phyloP scores from a whole-genome alignment of 2,113 vertebrate species.

The Sebastes schlegelii region DNA sequence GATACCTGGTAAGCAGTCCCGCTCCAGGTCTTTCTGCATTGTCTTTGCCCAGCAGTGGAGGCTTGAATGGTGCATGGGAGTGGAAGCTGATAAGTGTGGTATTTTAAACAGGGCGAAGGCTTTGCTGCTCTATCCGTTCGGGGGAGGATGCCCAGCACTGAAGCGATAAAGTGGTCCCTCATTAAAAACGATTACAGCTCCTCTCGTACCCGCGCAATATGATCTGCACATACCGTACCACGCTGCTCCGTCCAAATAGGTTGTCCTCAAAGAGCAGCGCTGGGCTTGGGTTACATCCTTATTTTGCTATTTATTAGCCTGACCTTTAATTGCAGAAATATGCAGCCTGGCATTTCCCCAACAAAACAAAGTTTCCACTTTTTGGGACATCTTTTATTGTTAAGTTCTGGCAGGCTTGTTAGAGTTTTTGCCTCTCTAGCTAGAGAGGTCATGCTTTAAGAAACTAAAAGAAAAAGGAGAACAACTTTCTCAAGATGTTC shows the following conservation, averaged over 20 bases:
- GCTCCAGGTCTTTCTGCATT: slow-evolving; percentile 67
- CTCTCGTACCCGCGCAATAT: slow-evolving; percentile 70
- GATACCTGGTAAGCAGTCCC: slow-evolving; percentile 72
- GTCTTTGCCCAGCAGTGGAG: slow-evolving; percentile 69
- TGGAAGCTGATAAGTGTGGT: slow-evolving; percentile 80
- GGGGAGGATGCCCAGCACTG: slow-evolving; percentile 75
- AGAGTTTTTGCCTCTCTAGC: slow-evolving; percentile 35
- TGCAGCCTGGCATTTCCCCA: slow-evolving; percentile 59
- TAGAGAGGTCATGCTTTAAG: slow-evolving; percentile 9
- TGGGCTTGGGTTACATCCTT: slow-evolving; percentile 65
- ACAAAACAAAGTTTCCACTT: slow-evolving; percentile 56
- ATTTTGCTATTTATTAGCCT: slow-evolving; percentile 62
- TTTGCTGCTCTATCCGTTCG: slow-evolving; percentile 69
- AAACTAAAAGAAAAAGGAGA: slow-evolving; percentile 19
- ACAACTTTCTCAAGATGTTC: not conserved
- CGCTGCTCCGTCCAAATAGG: slow-evolving; percentile 53
- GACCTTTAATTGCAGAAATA: slow-evolving; percentile 74
- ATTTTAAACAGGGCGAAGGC: slow-evolving; percentile 79
- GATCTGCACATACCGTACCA: slow-evolving; percentile 68
- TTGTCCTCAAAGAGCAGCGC: slow-evolving; percentile 61
- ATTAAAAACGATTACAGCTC: slow-evolving; percentile 80
- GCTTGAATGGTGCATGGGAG: slow-evolving; percentile 71
- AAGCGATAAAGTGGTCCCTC: slow-evolving; percentile 79
- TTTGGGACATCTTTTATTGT: slow-evolving; percentile 7
- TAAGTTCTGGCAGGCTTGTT: slow-evolving; percentile 33